Base-by-base conservation (phyloP, 2,113 vertebrate genomes). In the Mus spicilegus region DNA sequence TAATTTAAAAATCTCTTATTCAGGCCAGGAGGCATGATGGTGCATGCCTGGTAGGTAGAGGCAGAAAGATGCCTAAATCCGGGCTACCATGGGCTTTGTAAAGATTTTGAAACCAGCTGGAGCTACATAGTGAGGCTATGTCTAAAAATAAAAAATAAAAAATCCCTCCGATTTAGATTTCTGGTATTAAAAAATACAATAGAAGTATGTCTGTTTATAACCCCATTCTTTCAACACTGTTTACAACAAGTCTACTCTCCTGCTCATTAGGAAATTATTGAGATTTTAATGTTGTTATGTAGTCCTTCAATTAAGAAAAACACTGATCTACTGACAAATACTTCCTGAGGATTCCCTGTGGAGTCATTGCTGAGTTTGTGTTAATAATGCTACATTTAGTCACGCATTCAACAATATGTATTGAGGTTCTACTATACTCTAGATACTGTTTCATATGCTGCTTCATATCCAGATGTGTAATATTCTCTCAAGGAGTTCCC, bases 101-200 rank as follows among this genome's bases (percentile, higher is more conserved):
- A 39, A 49, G 39, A 77, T 10, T 90, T 49, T 46, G 72, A 75
- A 73, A 33, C 17, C 54, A 76, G 39, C 73, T 33, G 63, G 46
- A 49, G 20, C 42, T 67, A n/a, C 39, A 28, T 67, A 51, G 61
- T 80, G 75, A 80, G 33, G 17, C 22, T 51, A 28, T 39, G 30
- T 80, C 33, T 72, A 58, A 80, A 95, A 96, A 24, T 75, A 80
- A 54, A 67, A 22, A 61, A 33, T 6, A 33, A 13, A 67, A 65
- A 63, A 63, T 4, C 28, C 88, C n/a, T 87, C 39, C 61, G 42
- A 86, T 78, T 95, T 93, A 93, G 58, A 78, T 95, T 95, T 94
- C 75, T 95, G 56, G 56, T 70, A 63, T 42, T 76, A 89, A 89
- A 93, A 91, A 93, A 70, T 75, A 82, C 14, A 65, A 91, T n/a